phyloP scores from a whole-genome alignment of 1,140 invertebrate species.

The Rhagoletis zephyria region DNA sequence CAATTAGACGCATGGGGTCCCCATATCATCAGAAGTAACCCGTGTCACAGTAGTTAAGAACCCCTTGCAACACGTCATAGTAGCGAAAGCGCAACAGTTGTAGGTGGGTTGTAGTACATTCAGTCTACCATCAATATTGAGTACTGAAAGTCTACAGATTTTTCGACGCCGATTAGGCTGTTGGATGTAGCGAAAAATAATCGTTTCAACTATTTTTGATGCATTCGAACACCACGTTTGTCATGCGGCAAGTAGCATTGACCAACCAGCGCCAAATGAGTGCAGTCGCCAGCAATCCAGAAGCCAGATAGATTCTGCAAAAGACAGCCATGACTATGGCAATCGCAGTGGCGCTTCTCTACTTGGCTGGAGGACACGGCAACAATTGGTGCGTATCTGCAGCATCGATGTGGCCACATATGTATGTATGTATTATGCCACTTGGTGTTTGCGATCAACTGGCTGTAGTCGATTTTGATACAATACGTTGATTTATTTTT shows the following conservation, averaged over 20 bases:
- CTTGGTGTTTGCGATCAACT: slow-evolving; percentile 17
- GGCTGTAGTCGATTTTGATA: slow-evolving; percentile 33
- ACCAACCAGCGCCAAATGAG: background rate
- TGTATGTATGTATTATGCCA: slow-evolving; percentile 7
- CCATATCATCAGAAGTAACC: too few relatives aligned
- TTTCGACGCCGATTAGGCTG: too few relatives aligned
- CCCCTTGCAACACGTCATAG: slow-evolving; percentile 24
- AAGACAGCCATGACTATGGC: background rate
- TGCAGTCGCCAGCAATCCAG: background rate
- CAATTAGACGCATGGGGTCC: too few relatives aligned
- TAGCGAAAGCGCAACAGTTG: background rate
- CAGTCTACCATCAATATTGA: too few relatives aligned
- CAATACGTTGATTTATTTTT: slow-evolving; percentile 42
- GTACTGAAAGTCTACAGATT: too few relatives aligned
- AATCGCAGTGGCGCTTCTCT: background rate
- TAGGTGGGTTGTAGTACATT: too few relatives aligned
- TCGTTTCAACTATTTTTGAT: background rate
- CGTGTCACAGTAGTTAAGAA: slow-evolving; percentile 14
- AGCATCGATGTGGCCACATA: too few relatives aligned
- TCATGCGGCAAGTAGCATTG: background rate
- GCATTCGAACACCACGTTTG: background rate
- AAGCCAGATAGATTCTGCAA: background rate
- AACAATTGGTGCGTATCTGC: background rate
- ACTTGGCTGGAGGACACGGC: background rate
- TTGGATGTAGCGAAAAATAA: background rate